Evolutionary conservation across 2,888 invertebrate species (phyloP), one percentile per base, ranked within the genome.

Genomic region (Pandemis heparana): DNA sequence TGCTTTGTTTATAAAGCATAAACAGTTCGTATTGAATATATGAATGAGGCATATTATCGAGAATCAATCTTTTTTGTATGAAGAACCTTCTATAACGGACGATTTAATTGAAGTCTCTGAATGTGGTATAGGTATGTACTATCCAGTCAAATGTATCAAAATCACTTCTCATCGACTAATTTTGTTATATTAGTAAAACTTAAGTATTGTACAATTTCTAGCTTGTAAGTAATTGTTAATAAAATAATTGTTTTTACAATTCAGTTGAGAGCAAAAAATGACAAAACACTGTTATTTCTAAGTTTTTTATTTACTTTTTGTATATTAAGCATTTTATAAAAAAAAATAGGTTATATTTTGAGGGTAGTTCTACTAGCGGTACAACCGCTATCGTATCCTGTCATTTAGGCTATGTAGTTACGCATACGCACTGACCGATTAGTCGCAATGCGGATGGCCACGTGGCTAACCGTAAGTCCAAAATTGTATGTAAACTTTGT

Each of bases 261-360:
- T 65, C 14, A 16, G 39, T 43, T 12, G 74, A 74, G 74, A 74
- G 74, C 74, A 70, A 16, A 63, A 60, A 53, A 70, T 74, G 74
- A 74, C 74, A 70, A 69, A 51, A 59, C 10, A 43, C 51, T 61
- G 23, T 43, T 59, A 14, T 23, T 53, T 70, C 56, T 53, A 70
- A 16, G 43, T 61, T 69, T 60, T 56, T 46, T 53, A 59, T 59
- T 39, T 63, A 41, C 41, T 56, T 63, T 43, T 48, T 6, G 12
- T 71, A 67, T 14, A 41, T 67, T 16, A 53, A 16, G 5, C n/a
- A 5, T n/a, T 65, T 16, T 65, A n/a, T 51, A 48, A 32, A 14
- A 32, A 32, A 14, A 0, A 18, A 43, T 61, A 43, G 5, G 43
- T 32, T 46, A 48, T 4, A 39, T n/a, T 32, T 32, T 32, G 23